These are phyloP conservation scores for Anorthoa munda DNA, from an alignment of 2,888 invertebrate species.

Conservation along the genomic window DNA sequence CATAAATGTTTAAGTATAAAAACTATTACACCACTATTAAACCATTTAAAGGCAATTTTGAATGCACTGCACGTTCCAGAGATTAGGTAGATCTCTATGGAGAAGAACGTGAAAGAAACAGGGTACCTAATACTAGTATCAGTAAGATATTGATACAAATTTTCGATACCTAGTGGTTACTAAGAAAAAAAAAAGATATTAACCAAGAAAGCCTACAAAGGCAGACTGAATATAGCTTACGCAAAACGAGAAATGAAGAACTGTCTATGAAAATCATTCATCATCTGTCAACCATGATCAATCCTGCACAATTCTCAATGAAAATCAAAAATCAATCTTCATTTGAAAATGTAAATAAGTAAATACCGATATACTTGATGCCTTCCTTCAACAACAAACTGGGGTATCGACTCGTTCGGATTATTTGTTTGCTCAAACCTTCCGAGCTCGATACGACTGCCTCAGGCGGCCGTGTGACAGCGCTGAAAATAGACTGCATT, in stretches of 20 bases:
- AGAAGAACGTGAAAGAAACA: too few species aligned
- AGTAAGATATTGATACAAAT: too few species aligned
- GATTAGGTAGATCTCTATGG: too few species aligned
- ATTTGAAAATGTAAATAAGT: conserved; percentile 18
- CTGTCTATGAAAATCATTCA: background rate
- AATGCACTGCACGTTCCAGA: too few species aligned
- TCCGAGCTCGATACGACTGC: conserved; percentile 29
- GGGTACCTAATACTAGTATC: too few species aligned
- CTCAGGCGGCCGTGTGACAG: conserved; percentile 35
- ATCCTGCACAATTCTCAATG: background rate
- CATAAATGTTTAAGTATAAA: too few species aligned
- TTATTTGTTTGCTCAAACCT: conserved; percentile 53
- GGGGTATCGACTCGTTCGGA: conserved; percentile 41
- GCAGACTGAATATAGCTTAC: too few species aligned
- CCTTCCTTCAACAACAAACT: conserved; percentile 25
- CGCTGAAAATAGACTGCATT: conserved; percentile 50
- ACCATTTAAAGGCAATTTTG: too few species aligned
- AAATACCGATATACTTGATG: conserved; percentile 23
- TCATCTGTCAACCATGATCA: background rate
- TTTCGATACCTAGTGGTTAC: too few species aligned
- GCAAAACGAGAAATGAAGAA: background rate
- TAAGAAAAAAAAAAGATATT: too few species aligned
- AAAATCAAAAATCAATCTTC: conserved; percentile 19
- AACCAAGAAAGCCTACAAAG: too few species aligned
- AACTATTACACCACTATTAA: too few species aligned